These are phyloP conservation scores for Electrophaes corylata DNA, from an alignment of 2,888 invertebrate genomes.

Conservation along the genomic window DNA sequence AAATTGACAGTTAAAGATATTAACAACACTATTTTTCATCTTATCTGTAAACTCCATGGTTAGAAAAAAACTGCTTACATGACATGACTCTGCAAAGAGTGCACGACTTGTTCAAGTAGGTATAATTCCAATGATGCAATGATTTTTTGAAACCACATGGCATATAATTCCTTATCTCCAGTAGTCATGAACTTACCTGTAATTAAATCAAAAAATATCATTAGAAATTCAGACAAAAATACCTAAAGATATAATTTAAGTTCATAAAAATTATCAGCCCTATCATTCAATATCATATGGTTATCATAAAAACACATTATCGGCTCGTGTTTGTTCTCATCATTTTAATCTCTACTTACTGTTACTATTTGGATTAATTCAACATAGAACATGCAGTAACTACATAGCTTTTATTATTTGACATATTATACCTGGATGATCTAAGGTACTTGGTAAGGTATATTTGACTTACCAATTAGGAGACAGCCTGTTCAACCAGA, in stretches of 20 bases:
- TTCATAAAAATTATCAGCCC: slow-evolving; percentile 58
- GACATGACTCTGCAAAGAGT: too few species aligned
- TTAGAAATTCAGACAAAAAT: neutral
- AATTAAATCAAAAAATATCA: slow-evolving; percentile 1
- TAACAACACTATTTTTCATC: too few species aligned
- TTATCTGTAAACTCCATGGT: too few species aligned
- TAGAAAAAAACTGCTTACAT: too few species aligned
- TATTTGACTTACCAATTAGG: neutral
- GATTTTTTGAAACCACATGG: too few species aligned
- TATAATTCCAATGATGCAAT: too few species aligned
- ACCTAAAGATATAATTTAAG: neutral
- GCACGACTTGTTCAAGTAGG: too few species aligned
- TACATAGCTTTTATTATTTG: neutral
- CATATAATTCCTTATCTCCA: neutral
- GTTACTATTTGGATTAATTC: too few species aligned
- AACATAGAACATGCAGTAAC: too few species aligned
- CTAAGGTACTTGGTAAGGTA: too few species aligned
- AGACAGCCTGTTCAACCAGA: neutral
- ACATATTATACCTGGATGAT: too few species aligned
- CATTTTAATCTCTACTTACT: slow-evolving; percentile 43
- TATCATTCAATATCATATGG: slow-evolving; percentile 75
- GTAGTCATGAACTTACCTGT: slow-evolving; percentile 4
- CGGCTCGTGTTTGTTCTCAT: slow-evolving; percentile 74
- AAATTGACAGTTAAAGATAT: too few species aligned
- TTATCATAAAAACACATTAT: slow-evolving; percentile 71